phyloP scores from a whole-genome alignment of 2,797 vertebrate genomes.

The Lagorchestes hirsutus region DNA sequence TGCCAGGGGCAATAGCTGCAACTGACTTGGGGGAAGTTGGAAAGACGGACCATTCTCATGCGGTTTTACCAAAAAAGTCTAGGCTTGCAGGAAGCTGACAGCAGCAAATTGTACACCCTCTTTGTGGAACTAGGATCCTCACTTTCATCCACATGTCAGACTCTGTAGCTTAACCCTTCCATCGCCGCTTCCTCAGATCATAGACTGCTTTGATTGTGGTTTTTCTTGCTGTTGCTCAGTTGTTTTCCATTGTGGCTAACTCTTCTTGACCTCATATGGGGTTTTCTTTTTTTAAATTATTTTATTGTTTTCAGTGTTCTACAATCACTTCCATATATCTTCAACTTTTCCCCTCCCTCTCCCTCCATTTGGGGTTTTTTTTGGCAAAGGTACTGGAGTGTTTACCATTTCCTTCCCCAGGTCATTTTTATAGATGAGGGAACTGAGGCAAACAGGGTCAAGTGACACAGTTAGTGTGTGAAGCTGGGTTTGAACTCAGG shows the following conservation, averaged over 20 bases:
- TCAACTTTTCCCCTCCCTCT: no score
- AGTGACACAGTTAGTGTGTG: not conserved
- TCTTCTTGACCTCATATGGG: not conserved
- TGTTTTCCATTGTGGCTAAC: not conserved
- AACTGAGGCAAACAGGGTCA: not conserved
- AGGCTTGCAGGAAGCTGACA: not conserved
- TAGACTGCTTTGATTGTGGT: not conserved
- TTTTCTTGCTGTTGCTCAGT: not conserved
- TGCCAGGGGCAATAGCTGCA: not conserved
- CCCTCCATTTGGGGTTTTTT: not conserved
- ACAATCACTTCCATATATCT: no score
- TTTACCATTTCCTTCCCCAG: not conserved
- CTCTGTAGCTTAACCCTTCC: not conserved
- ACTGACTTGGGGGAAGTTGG: not conserved
- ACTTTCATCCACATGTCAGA: not conserved
- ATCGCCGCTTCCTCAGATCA: not conserved
- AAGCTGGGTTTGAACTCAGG: not conserved
- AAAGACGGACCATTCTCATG: not conserved
- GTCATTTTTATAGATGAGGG: not conserved
- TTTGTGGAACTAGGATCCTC: not conserved
- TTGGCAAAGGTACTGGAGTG: not conserved
- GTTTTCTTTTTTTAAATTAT: not conserved
- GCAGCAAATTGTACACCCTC: not conserved
- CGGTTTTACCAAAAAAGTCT: not conserved
- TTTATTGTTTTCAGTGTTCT: no score